Evolutionary conservation across 2,113 vertebrate species (phyloP), one percentile per base, ranked within the genome.

Genomic region (Podarcis cretensis): DNA sequence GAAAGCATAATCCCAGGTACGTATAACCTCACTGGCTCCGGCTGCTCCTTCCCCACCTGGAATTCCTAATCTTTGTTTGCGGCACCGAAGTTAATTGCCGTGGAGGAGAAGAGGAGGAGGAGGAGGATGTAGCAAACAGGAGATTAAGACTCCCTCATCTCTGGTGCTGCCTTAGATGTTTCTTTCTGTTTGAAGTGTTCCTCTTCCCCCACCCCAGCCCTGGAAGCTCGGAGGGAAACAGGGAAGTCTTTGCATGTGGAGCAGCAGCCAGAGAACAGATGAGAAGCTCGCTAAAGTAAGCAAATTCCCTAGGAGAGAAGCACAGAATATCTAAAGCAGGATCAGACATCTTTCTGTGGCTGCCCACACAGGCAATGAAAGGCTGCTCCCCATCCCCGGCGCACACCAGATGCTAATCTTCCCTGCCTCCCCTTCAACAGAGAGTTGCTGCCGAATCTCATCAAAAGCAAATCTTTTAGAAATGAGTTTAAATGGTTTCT

Each of bases 81-180:
- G 7, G 80, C 80, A 35, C 73, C 5, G 23, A 73, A 66, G 37
- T 83, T 88, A 88, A 88, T 83, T 77, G 81, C 81, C 71, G 43
- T 16, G 57, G 35, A 83, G 80, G 35, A 83, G 80, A 83, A 75
- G 71, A 66, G 25, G 71, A 74, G 2, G 20, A 30, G 20, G 69
- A 16, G 13, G 81, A 32, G n/a, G 71, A 23, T 21, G 80, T 10
- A 66, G 81, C 87, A 48, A 20, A 76, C 40, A 77, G 81, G 27
- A 83, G 81, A 88, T 83, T 77, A 78, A 37, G 81, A 77, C 57
- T 35, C 37, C 12, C 59, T 76, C 30, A 66, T 66, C n/a, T 88
- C 43, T 77, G 81, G 30, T 88, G 73, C 71, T 20, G 27, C 40
- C 71, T 77, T 77, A 77, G 87, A 88, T 83, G 71, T 77, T 81